phyloP scores from a whole-genome alignment of 2,888 invertebrate genomes.

The Tiliacea citrago region DNA sequence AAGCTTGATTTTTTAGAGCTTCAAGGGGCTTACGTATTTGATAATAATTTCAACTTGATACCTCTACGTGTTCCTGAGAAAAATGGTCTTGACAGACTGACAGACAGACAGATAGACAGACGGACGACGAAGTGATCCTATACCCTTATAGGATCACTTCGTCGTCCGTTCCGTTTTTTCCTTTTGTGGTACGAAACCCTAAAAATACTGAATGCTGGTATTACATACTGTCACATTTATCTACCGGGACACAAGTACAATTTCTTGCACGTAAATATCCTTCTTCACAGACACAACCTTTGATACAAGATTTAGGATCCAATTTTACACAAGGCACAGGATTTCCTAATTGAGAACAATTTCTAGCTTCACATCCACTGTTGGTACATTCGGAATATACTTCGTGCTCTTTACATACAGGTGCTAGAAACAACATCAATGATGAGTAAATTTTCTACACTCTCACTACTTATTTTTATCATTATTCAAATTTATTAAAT shows the following conservation, averaged over 20 bases:
- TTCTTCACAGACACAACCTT: slow-evolving; percentile 73
- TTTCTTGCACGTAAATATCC: slow-evolving; percentile 68
- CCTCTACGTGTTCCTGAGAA: too few relatives aligned
- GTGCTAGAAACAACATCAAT: slow-evolving; percentile 46
- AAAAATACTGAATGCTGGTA: background rate
- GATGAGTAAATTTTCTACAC: background rate
- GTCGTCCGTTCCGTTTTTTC: too few relatives aligned
- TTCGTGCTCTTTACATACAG: slow-evolving; percentile 67
- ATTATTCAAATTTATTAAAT: background rate
- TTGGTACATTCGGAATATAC: slow-evolving; percentile 71
- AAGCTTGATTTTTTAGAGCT: too few relatives aligned
- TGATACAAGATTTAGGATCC: slow-evolving; percentile 65
- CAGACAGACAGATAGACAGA: too few relatives aligned
- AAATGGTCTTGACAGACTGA: too few relatives aligned
- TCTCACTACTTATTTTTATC: too few relatives aligned
- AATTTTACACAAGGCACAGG: slow-evolving; percentile 68
- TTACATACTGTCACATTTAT: slow-evolving; percentile 69
- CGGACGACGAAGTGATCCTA: too few relatives aligned
- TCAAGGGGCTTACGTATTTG: too few relatives aligned
- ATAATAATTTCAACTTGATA: too few relatives aligned
- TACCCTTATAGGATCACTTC: too few relatives aligned
- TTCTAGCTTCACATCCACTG: slow-evolving; percentile 70
- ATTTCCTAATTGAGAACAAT: slow-evolving; percentile 71
- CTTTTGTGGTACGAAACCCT: too few relatives aligned
- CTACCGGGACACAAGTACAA: slow-evolving; percentile 71